Evolutionary conservation across 2,888 invertebrate species (phyloP), one percentile per base, ranked within the genome.

Genomic region (Nymphalis c-album): DNA sequence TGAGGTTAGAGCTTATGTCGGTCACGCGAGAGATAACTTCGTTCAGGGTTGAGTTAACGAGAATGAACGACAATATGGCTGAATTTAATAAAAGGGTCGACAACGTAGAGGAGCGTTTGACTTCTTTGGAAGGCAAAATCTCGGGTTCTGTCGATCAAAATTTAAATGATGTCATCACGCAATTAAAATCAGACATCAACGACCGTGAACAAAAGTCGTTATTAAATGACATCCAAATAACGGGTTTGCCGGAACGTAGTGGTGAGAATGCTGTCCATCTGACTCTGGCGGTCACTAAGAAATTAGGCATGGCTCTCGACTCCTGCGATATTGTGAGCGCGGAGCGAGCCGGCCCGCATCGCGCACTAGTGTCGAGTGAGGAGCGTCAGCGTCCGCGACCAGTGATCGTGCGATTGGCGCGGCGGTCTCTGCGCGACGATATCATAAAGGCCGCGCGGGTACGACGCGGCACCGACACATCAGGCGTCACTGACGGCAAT

Each of bases 231-330:
- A 18, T 59, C 13, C n/a, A 35, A 40, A 59, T 59, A 35, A 20
- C 59, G 31, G 59, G 59, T 8, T 18, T 59, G n/a, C 18, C 59
- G 6, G 59, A 59, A 40, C 40, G 20, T 5, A 45, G 40, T 40
- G 59, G 59, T 18, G 45, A 59, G 45, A 59, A 59, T 59, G 59
- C 45, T n/a, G 20, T 40, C 13, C 59, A 59, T n/a, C 59, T 59
- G 20, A 40, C 59, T 10, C 59, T 18, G 18, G 59, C 59, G n/a
- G n/a, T 59, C 8, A 3, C 59, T 17, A 59, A 4, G 13, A 59
- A 59, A 18, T 46, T 59, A 18, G 59, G 59, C n/a, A 40, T 59
- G 18, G 17, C 40, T 7, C 59, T 59, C 40, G 59, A 45, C 17
- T 35, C 45, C 20, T 46, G 20, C 59, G 45, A 59, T 40, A 40